Base-by-base conservation (phyloP, 2,113 vertebrate genomes). In the Catagonus wagneri region DNA sequence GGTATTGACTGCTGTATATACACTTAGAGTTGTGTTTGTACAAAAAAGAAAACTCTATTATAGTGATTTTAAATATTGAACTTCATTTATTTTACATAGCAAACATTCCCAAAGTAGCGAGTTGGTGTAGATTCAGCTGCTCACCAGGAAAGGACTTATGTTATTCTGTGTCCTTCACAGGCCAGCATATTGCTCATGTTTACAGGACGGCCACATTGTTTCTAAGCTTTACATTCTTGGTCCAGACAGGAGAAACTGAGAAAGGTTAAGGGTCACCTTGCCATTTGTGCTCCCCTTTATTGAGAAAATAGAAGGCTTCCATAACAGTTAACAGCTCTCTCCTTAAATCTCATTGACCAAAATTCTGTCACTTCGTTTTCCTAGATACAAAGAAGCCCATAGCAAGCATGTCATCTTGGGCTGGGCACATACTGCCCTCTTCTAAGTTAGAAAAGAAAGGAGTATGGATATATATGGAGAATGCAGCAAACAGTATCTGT, bases 11-110 rank as follows among this genome's bases (percentile, higher is more conserved):
- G 39, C 68, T 68, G 0, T 36, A 66, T 78, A 44, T 56, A 56
- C 85, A 58, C 83, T 90, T 86, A 86, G 56, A 65, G 32, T 83
- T 69, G n/a, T 50, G 23, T 88, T 87, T 91, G 39, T 83, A 32
- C 36, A 63, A 61, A 91, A 50, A 63, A 96, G 68, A 80, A 83
- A 68, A 32, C n/a, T 76, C n/a, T 29, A 32, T 83, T 92, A 68
- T 13, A 63, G 16, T 83, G 75, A 56, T 83, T 83, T 94, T 23
- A 83, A 76, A 83, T 87, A 78, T 63, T 56, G 27, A 83, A 50
- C 27, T 61, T 80, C 13, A 56, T 83, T 87, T 87, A 54, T 75
- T 75, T 87, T 83, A 83, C 1, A 0, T 86, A 44, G 63, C 27
- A 61, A 39, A 58, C 68, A 32, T 54, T 69, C 13, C 20, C 6